Base-by-base conservation (phyloP, 2,113 vertebrate species). In the Apodemus sylvaticus region DNA sequence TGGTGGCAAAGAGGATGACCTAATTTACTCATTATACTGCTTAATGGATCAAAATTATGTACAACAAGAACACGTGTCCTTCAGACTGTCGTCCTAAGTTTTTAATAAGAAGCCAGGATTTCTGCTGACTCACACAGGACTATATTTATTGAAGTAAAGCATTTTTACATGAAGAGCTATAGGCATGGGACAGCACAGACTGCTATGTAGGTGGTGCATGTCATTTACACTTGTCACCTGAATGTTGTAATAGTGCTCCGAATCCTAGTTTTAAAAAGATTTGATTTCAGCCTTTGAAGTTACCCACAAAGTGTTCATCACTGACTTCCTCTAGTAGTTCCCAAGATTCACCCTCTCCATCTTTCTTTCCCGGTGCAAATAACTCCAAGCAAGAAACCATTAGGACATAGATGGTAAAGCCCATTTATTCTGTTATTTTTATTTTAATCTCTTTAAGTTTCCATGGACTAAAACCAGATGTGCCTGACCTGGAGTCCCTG, bases 391-490 rank as follows among this genome's bases (percentile, higher is more conserved):
- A 76, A 96, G 79, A 95, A 55, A 85, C 31, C 0, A 1, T 94
- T 93, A 96, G 86, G 74, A 90, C 95, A 85, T 89, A 97, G 92
- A 97, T 94, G 94, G 82, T 51, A 42, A 91, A 97, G 26, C 20
- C 74, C 83, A 86, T 92, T 97, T 97, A 71, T 96, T 95, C 94
- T 86, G 78, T 96, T 86, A 85, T 96, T 97, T 96, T 96, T 4
- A 94, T 93, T 96, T 96, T 94, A 91, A 91, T 96, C 89, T 96
- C 94, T 96, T 93, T 83, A 95, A 91, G 91, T 96, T 96, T 96
- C 93, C 70, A 48, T 95, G 82, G 91, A 77, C 96, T 96, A 71
- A 86, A 88, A 94, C 82, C 96, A 97, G 94, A 97, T 95, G 64
- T 94, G 93, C 90, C 70, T 71, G 36, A 91, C 58, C 89, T 95